Conservation (phyloP, 1,140 invertebrate genomes). For the Microvelia longipes region DNA sequence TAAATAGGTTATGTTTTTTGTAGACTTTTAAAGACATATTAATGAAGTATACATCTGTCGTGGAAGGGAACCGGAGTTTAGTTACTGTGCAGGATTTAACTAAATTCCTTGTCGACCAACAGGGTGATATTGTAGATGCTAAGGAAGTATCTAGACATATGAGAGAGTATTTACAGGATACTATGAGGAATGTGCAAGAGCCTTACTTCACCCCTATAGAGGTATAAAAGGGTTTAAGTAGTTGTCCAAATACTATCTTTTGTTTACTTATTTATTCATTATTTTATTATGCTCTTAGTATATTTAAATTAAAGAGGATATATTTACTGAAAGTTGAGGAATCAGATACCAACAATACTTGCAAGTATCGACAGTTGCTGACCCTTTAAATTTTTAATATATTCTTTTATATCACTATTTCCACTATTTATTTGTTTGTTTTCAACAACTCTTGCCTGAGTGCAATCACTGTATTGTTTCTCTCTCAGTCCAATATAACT, state of each 20-base stretch:
- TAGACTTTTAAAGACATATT: conserved; percentile 44
- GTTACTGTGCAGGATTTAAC: conserved; percentile 66
- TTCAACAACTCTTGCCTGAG: too few relatives aligned
- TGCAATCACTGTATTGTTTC: too few relatives aligned
- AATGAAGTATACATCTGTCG: conserved; percentile 38
- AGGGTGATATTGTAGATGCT: conserved; percentile 54
- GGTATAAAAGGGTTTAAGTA: conserved; percentile 30
- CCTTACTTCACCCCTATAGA: conserved; percentile 65
- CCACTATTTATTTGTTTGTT: too few relatives aligned
- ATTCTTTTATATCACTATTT: too few relatives aligned
- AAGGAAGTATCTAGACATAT: conserved; percentile 51
- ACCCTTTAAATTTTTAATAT: too few relatives aligned
- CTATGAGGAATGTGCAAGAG: conserved; percentile 60
- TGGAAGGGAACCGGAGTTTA: conserved; percentile 36
- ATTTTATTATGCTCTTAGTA: neutral
- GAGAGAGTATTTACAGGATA: conserved; percentile 59
- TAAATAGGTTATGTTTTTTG: too few relatives aligned
- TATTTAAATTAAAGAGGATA: too few relatives aligned
- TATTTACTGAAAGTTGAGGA: too few relatives aligned
- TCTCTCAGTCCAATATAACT: too few relatives aligned
- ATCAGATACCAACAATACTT: too few relatives aligned
- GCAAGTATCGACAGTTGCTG: too few relatives aligned
- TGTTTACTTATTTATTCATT: neutral
- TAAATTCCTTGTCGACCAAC: conserved; percentile 60
- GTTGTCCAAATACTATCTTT: neutral